Evolutionary conservation across 92 coral and sea anemone species (phyloP).

Genomic region (Umimayanthus chanpuru): DNA sequence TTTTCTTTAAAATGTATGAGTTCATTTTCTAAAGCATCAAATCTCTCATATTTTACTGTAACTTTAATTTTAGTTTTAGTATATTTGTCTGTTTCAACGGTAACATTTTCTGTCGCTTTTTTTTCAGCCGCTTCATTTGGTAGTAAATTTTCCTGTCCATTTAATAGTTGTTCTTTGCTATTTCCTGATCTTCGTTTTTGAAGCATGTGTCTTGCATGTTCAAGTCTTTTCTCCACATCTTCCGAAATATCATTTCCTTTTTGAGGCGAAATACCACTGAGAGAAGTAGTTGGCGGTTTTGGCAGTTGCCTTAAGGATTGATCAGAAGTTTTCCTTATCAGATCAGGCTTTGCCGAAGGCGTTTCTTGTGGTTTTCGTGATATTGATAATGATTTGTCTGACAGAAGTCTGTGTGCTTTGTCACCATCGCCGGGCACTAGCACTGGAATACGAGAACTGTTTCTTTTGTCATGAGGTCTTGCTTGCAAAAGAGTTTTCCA

Average conservation of each 20-base stretch:
- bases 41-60: neutral
- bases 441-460: conserved; percentile 26
- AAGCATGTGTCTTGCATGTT: conserved; percentile 19
- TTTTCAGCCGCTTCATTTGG: neutral
- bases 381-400: neutral
- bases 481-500: conserved; percentile 40
- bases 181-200: conserved; percentile 7
- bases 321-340: neutral
- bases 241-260: conserved; percentile 37
- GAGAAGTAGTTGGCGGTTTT: conserved; percentile 27
- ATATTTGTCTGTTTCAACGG: neutral
- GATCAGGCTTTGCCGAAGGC: neutral
- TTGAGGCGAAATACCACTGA: conserved; percentile 12
- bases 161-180: neutral
- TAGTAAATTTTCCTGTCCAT: neutral
- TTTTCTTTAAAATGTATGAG: conserved; percentile 12
- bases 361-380: conserved; percentile 2
- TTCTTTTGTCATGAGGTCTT: conserved; percentile 25
- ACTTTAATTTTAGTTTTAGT: neutral
- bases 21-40: conserved; percentile 24
- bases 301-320: conserved; percentile 10
- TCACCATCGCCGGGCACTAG: neutral
- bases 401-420: neutral
- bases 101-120: neutral
- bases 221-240: conserved; percentile 34